phyloP scores from a whole-genome alignment of 2,113 vertebrate genomes.

The Bos javanicus region DNA sequence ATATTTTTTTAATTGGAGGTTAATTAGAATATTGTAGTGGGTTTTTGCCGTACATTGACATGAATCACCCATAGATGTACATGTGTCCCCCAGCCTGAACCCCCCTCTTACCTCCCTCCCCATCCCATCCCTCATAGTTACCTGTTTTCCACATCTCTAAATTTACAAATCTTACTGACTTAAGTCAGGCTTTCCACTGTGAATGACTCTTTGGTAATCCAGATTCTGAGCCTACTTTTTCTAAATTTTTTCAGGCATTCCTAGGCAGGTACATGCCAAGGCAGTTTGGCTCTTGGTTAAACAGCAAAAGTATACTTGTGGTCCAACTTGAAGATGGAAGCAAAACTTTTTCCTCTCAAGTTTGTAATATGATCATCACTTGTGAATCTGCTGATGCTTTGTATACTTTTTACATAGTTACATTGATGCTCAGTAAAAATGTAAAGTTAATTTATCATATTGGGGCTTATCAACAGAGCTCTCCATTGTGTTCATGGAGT shows the following conservation, averaged over 20 bases:
- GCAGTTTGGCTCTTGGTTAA: background rate
- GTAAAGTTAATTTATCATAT: background rate
- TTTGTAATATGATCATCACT: background rate
- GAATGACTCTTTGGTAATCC: background rate
- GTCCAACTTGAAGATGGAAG: background rate
- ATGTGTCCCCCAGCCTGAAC: background rate
- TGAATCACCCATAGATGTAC: background rate
- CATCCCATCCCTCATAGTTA: background rate
- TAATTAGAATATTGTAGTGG: background rate
- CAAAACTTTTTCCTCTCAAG: background rate
- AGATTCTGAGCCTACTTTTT: background rate
- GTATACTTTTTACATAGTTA: background rate
- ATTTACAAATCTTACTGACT: background rate
- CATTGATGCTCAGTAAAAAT: background rate
- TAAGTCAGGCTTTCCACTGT: background rate
- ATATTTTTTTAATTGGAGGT: background rate
- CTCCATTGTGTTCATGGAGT: background rate
- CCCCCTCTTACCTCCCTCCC: background rate
- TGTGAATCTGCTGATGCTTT: background rate
- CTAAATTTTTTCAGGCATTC: background rate
- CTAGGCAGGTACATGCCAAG: background rate
- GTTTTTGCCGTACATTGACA: background rate
- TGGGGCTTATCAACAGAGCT: background rate
- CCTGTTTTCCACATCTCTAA: conserved; percentile 1
- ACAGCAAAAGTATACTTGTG: background rate